A percentile compares a stretch with the other conserved stretches of the same genome.
Evolutionary conservation across 2,888 invertebrate species (phyloP).

Genomic region (Lissocephala sabroskyi): DNA sequence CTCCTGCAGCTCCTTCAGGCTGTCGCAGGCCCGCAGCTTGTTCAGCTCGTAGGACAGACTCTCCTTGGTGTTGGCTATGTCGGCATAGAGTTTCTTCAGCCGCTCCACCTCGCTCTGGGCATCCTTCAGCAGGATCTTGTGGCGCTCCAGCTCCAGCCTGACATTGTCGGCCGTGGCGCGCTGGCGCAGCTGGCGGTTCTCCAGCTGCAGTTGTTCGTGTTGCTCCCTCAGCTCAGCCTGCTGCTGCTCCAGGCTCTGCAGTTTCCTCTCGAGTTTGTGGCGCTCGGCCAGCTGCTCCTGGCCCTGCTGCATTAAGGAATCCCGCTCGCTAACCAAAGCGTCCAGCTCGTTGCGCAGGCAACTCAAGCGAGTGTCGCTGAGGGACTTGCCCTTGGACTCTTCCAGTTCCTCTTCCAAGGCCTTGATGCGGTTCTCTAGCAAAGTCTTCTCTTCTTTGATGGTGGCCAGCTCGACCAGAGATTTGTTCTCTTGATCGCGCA

Average conservation of each 20-base stretch:
- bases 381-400: conserved; percentile 31
- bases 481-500: conserved; percentile 68
- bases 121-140: conserved; percentile 74
- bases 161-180: conserved; percentile 40
- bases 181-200: conserved; percentile 49
- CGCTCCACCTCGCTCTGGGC: conserved; percentile 75
- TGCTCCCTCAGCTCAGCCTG: conserved; percentile 66
- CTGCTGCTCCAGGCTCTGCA: conserved; percentile 75
- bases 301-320: conserved; percentile 62
- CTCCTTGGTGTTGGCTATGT: conserved; percentile 78
- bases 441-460: conserved; percentile 65
- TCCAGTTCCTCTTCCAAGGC: conserved; percentile 69
- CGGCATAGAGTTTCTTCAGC: conserved; percentile 74
- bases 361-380: conserved; percentile 22
- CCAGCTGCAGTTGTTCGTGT: conserved; percentile 55
- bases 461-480: conserved; percentile 65
- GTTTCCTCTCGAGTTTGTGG: conserved; percentile 72
- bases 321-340: conserved; percentile 71
- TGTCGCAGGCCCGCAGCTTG: conserved; percentile 74
- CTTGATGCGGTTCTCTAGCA: conserved; percentile 62
- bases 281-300: conserved; percentile 55
- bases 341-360: conserved; percentile 37
- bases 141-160: conserved; percentile 73
- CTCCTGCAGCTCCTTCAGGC: conserved; percentile 73
- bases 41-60: conserved; percentile 75